Conservation (phyloP, 2,888 invertebrate species). For the Stenolophus ochropezus region DNA sequence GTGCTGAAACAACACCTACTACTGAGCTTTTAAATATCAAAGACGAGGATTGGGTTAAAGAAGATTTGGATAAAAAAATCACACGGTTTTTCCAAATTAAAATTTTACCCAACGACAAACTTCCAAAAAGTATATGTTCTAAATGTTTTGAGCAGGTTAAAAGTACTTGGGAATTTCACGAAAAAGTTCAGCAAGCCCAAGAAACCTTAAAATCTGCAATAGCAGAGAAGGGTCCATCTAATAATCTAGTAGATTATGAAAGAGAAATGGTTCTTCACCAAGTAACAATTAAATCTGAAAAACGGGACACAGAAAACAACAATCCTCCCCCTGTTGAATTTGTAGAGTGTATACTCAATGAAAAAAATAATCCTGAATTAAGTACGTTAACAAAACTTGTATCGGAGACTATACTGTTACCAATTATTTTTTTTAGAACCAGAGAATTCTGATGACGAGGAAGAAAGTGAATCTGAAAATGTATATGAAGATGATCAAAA, state of each 20-base stretch:
- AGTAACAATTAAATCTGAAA: slow-evolving; percentile 53
- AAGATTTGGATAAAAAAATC: slow-evolving; percentile 68
- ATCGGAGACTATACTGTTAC: background rate
- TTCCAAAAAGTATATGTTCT: slow-evolving; percentile 69
- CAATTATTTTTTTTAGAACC: slow-evolving; percentile 1
- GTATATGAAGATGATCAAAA: background rate
- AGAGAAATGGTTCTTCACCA: slow-evolving; percentile 34
- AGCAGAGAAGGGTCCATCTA: slow-evolving; percentile 12
- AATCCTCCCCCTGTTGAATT: slow-evolving; percentile 53
- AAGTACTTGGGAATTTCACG: slow-evolving; percentile 70
- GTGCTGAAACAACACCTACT: slow-evolving; percentile 68
- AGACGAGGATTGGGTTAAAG: slow-evolving; percentile 65
- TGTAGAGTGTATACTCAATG: slow-evolving; percentile 52
- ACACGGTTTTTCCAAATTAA: slow-evolving; percentile 70
- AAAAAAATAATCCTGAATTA: slow-evolving; percentile 10
- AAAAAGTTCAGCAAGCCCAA: slow-evolving; percentile 71
- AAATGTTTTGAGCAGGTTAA: slow-evolving; percentile 70
- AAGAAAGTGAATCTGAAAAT: background rate
- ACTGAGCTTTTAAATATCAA: slow-evolving; percentile 68
- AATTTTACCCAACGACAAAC: slow-evolving; percentile 68
- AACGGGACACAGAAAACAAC: slow-evolving; percentile 38
- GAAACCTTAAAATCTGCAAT: slow-evolving; percentile 65
- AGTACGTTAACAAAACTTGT: background rate
- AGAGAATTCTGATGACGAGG: background rate
- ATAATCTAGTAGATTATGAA: slow-evolving; percentile 17